Conservation (phyloP, 2,888 invertebrate genomes). For the Junonia oenone region DNA sequence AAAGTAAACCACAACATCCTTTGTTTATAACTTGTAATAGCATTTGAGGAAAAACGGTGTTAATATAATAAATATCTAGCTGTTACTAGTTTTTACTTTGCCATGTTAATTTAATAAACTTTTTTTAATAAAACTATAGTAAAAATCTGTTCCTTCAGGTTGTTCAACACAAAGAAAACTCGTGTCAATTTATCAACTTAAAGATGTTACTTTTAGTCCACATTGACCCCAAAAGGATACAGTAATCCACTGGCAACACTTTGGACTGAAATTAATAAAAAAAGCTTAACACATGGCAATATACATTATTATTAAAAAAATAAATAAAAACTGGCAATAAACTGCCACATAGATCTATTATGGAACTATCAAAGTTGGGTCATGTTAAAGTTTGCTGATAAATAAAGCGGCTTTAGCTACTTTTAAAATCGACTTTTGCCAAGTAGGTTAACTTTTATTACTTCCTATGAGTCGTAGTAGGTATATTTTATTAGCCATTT, state of each 20-base stretch:
- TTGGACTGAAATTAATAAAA: conserved; percentile 25
- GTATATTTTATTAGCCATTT: no score
- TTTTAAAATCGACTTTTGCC: no score
- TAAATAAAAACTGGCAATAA: neutral
- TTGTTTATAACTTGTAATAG: no score
- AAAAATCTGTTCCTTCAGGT: neutral
- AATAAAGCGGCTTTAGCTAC: no score
- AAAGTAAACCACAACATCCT: no score
- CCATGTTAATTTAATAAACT: no score
- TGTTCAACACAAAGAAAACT: neutral
- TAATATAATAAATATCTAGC: no score
- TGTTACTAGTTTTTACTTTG: no score
- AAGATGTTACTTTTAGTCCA: conserved; percentile 28
- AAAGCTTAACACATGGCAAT: neutral
- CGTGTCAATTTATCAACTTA: neutral
- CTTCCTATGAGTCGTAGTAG: no score
- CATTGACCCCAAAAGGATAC: conserved; percentile 33
- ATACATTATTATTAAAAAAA: neutral
- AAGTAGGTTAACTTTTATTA: no score
- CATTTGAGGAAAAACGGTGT: no score
- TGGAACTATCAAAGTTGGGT: neutral
- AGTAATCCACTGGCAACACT: conserved; percentile 32
- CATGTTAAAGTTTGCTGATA: neutral
- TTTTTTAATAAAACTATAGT: no score
- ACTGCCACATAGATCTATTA: neutral